Percentiles rank a stretch among this genome's conserved stretches.
Conservation (phyloP, 2,888 invertebrate genomes). For the Scaeva pyrastri region DNA sequence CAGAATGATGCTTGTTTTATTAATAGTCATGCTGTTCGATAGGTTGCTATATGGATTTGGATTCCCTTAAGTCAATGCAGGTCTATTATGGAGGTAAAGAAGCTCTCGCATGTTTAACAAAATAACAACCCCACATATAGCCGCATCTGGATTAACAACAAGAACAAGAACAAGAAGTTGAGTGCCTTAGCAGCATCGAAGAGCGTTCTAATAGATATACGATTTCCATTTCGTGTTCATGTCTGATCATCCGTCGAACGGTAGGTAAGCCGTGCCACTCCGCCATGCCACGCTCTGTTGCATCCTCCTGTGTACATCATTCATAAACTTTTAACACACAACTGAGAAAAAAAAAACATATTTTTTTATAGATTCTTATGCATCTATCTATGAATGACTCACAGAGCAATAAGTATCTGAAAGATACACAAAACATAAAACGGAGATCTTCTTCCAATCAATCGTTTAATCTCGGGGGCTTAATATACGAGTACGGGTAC, state of each 20-base stretch:
- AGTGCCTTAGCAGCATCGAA: background rate
- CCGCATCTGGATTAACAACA: conserved; percentile 62
- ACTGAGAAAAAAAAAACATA: conserved; percentile 42
- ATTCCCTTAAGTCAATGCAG: conserved; percentile 30
- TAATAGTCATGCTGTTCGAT: conserved; percentile 64
- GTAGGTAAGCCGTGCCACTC: conserved; percentile 28
- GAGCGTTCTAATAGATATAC: conserved; percentile 42
- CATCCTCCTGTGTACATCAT: conserved; percentile 74
- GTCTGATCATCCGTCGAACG: conserved; percentile 64
- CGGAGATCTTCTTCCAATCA: conserved; percentile 70
- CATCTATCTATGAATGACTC: conserved; percentile 31
- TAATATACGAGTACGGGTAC: conserved; percentile 34
- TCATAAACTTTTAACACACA: conserved; percentile 63
- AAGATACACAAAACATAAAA: conserved; percentile 50
- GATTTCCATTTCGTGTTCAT: conserved; percentile 70
- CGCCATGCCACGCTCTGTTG: conserved; percentile 41
- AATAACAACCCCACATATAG: conserved; percentile 53
- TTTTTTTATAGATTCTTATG: conserved; percentile 64
- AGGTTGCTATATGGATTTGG: background rate
- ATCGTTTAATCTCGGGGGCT: conserved; percentile 66
- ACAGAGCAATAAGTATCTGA: conserved; percentile 16
- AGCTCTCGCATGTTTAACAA: conserved; percentile 51
- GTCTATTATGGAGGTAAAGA: conserved; percentile 62
- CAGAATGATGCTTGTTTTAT: conserved; percentile 50
- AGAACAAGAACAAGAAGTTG: conserved; percentile 13